phyloP scores from a whole-genome alignment of 2,113 vertebrate species.

The Leptocoma aspasia region DNA sequence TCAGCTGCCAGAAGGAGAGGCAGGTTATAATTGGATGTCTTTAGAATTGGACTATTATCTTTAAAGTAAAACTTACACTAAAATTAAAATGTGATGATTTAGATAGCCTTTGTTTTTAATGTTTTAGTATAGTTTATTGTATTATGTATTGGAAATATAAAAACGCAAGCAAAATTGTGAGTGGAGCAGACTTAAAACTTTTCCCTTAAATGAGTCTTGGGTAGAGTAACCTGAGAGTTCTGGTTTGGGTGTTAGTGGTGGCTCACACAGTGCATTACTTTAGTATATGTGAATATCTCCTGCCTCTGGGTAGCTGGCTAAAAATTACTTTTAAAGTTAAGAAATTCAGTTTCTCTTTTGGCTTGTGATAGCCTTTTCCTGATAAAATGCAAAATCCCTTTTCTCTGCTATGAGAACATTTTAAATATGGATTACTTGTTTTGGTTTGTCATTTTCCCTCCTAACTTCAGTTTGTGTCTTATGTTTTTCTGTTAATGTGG shows the following conservation, averaged over 20 bases:
- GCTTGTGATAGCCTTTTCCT: background rate
- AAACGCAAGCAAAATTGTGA: background rate
- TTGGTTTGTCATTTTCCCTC: background rate
- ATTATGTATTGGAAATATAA: background rate
- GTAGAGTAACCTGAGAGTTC: background rate
- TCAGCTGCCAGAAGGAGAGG: conserved; percentile 12
- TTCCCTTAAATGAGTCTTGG: background rate
- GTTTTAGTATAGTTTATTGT: background rate
- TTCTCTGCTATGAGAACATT: background rate
- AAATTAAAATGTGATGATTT: background rate
- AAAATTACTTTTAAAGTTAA: background rate
- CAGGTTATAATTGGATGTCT: background rate
- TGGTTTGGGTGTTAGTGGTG: background rate
- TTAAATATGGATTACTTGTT: background rate
- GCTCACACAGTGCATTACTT: background rate
- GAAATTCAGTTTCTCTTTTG: background rate
- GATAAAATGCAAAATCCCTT: background rate
- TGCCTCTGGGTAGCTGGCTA: background rate
- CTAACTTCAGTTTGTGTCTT: background rate
- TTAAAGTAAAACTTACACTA: background rate
- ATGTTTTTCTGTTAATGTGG: background rate
- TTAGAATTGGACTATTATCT: background rate
- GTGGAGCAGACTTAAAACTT: background rate
- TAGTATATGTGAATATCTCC: background rate
- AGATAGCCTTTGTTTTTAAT: background rate